These are phyloP conservation scores for Mycteria americana DNA, from an alignment of 2,797 vertebrate genomes.

Conservation along the genomic window DNA sequence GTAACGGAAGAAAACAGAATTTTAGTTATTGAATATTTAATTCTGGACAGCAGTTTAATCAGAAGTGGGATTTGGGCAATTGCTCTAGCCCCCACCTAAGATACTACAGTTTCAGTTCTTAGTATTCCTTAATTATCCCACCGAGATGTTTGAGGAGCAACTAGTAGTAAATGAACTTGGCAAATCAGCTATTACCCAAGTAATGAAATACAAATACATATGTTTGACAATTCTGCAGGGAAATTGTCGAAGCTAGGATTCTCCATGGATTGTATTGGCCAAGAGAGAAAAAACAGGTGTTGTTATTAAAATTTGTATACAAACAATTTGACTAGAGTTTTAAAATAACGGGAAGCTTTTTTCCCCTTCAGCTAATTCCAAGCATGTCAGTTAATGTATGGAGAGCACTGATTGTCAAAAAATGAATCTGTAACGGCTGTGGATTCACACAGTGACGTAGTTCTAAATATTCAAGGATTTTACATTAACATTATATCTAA, in stretches of 20 bases:
- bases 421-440: slow-evolving; percentile 63
- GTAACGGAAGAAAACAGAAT: slow-evolving; percentile 73
- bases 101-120: slow-evolving; percentile 78
- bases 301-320: slow-evolving; percentile 76
- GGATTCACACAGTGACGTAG: slow-evolving; percentile 61
- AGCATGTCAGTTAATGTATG: slow-evolving; percentile 65
- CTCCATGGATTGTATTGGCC: slow-evolving; percentile 75
- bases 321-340: slow-evolving; percentile 75
- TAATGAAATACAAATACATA: slow-evolving; percentile 85
- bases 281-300: slow-evolving; percentile 79
- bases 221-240: slow-evolving; percentile 80
- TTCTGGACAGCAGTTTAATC: slow-evolving; percentile 80
- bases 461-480: slow-evolving; percentile 76
- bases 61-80: slow-evolving; percentile 81
- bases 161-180: slow-evolving; percentile 83
- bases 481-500: slow-evolving; percentile 70
- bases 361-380: slow-evolving; percentile 51
- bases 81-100: slow-evolving; percentile 73
- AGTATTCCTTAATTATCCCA: slow-evolving; percentile 83
- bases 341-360: slow-evolving; percentile 72
- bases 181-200: slow-evolving; percentile 80
- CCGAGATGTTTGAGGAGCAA: slow-evolving; percentile 80
- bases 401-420: slow-evolving; percentile 70
- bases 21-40: slow-evolving; percentile 81
- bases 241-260: slow-evolving; percentile 73